Conservation (phyloP, 2,113 vertebrate genomes). For the Zosterops pallidus region DNA sequence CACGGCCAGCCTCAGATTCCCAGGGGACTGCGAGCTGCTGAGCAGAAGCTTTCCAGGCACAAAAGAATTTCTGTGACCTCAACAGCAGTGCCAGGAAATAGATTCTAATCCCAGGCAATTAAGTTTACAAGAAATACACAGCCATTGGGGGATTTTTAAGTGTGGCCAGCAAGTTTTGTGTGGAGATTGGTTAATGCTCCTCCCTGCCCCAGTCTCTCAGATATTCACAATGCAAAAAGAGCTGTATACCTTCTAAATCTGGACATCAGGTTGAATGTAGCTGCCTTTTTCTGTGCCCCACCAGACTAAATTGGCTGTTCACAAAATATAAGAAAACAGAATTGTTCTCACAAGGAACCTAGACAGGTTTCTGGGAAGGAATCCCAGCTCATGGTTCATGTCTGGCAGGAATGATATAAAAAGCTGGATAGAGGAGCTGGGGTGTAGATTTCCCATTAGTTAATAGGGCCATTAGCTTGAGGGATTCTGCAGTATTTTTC, state of each 20-base stretch:
- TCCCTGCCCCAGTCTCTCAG: accelerated
- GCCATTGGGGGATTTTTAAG: not conserved
- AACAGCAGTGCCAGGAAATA: slow-evolving; percentile 25
- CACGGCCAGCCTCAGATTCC: not conserved
- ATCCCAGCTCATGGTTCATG: not conserved
- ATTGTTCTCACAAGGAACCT: not conserved
- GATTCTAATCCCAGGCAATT: slow-evolving; percentile 49
- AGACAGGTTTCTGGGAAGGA: not conserved
- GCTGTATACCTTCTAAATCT: not conserved
- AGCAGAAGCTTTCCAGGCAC: not conserved
- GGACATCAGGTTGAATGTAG: not conserved
- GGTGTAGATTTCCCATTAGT: not conserved
- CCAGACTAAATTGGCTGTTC: not conserved
- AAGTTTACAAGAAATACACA: slow-evolving; percentile 52
- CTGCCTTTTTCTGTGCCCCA: not conserved
- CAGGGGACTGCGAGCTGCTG: accelerated
- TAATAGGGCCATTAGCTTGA: not conserved
- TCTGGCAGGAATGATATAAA: not conserved
- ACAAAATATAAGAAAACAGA: not conserved
- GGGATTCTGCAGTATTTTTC: not conserved
- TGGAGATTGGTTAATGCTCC: not conserved
- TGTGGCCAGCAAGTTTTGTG: not conserved
- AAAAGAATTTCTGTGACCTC: not conserved
- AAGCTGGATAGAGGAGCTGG: not conserved
- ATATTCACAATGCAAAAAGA: not conserved